These are phyloP conservation scores for Cassiopea andromeda DNA, from an alignment of 30 jellyfish, hydroid and myxozoan genomes.

Conservation along the genomic window DNA sequence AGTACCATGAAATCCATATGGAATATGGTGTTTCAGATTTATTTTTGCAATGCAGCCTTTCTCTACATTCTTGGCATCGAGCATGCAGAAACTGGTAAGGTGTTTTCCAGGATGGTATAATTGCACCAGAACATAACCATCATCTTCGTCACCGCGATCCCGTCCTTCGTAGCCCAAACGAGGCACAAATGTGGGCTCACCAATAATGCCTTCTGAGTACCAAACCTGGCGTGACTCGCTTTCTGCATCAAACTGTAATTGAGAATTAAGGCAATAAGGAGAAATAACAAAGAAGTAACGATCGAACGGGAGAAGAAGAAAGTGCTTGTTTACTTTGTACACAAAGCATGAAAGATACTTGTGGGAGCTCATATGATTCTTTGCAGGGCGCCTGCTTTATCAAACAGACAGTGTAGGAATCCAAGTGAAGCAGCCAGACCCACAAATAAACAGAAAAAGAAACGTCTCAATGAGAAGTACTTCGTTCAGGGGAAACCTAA, in stretches of 20 bases:
- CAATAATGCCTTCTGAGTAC: conserved; percentile 95
- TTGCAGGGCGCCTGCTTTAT: no score
- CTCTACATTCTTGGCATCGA: conserved; percentile 85
- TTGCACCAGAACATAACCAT: conserved; percentile 93
- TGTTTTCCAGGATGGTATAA: conserved; percentile 84
- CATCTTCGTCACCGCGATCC: conserved; percentile 93
- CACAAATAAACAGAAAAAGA: no score
- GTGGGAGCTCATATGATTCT: no score
- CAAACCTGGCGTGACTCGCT: conserved; percentile 85
- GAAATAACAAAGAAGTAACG: background rate
- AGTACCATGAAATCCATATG: conserved; percentile 97
- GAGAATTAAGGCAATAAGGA: background rate
- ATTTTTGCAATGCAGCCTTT: conserved; percentile 92
- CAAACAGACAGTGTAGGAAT: no score
- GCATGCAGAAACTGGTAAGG: conserved; percentile 85
- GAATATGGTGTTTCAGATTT: conserved; percentile 92
- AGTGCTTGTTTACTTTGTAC: background rate
- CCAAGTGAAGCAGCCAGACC: no score
- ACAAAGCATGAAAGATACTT: no score
- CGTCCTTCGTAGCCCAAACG: conserved; percentile 91
- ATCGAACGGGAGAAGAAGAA: background rate
- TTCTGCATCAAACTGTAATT: conserved; percentile 53
- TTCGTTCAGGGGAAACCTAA: no score
- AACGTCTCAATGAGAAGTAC: no score
- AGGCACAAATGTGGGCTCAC: conserved; percentile 97